phyloP scores from a whole-genome alignment of 2,113 vertebrate genomes.

The Onychorhynchus coronatus region DNA sequence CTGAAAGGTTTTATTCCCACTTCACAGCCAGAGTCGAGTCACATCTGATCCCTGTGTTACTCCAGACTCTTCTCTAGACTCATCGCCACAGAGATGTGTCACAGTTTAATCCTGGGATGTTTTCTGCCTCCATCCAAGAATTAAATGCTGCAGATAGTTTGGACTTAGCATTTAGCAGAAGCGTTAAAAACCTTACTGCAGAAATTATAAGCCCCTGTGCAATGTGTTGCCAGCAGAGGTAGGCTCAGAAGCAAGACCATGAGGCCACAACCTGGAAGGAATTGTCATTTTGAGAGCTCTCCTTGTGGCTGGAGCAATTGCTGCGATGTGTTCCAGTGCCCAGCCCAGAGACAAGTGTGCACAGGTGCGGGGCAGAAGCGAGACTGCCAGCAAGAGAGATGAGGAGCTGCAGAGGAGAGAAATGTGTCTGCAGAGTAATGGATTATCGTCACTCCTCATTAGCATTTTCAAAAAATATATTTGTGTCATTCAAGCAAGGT shows the following conservation, averaged over 20 bases:
- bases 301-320: background rate
- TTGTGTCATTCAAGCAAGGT: constrained; percentile 52
- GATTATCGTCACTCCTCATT: background rate
- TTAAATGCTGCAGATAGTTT: background rate
- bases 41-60: background rate
- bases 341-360: background rate
- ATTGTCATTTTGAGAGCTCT: background rate
- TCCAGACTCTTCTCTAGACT: background rate
- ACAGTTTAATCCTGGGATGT: background rate
- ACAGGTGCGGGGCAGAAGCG: accelerated
- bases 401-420: background rate
- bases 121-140: background rate
- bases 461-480: constrained; percentile 28
- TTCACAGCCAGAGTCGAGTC: background rate
- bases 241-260: background rate
- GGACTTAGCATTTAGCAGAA: background rate
- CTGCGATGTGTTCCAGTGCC: background rate
- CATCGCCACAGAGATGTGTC: background rate
- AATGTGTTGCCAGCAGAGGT: background rate
- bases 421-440: background rate
- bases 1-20: background rate
- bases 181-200: background rate
- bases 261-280: background rate
- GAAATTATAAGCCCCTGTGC: background rate
- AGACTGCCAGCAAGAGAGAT: background rate